Evolutionary conservation across 2,113 vertebrate genomes (phyloP).

Genomic region (Glareola pratincola): DNA sequence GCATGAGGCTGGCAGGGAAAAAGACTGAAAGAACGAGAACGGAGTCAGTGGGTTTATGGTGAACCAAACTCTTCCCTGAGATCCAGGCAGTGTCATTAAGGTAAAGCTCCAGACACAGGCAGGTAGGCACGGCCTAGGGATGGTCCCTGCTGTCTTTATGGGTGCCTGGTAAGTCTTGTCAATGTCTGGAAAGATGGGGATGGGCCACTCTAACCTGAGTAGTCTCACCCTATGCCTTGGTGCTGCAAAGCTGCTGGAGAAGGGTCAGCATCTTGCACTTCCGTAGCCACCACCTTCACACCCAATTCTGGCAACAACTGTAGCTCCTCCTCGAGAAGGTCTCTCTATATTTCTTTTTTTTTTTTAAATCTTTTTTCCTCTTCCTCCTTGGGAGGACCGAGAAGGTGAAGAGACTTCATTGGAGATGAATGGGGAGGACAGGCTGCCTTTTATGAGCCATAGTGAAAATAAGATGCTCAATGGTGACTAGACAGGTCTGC

Average conservation of each 20-base stretch:
- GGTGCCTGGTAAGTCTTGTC: background rate
- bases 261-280: background rate
- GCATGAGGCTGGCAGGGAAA: background rate
- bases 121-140: background rate
- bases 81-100: background rate
- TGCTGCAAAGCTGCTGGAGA: background rate
- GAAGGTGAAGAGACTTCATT: background rate
- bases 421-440: background rate
- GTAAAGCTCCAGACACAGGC: background rate
- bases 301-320: background rate
- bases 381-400: background rate
- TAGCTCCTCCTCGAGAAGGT: background rate
- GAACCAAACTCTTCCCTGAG: background rate
- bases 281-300: background rate
- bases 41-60: background rate
- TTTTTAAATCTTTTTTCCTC: background rate
- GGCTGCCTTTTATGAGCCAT: background rate
- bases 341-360: background rate
- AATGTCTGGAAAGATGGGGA: background rate
- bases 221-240: background rate
- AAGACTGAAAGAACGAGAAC: background rate
- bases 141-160: background rate
- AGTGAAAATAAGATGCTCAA: background rate
- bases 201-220: background rate
- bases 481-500: background rate